phyloP scores from a whole-genome alignment of 1,140 invertebrate species.

The Schlechtendalia chinensis region DNA sequence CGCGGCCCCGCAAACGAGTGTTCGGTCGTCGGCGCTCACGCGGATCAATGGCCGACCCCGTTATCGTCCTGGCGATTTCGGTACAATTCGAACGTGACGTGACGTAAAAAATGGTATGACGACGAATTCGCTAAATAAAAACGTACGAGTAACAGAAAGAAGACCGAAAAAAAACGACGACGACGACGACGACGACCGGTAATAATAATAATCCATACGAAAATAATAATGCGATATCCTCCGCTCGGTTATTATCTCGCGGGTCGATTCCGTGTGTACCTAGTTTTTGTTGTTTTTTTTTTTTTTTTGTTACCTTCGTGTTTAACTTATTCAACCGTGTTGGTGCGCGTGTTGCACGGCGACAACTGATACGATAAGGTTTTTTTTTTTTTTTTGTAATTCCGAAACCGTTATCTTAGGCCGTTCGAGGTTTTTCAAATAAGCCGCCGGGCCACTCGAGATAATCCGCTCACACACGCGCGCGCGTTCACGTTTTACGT shows the following conservation, averaged over 20 bases:
- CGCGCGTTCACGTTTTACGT: neutral
- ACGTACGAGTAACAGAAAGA: too few species aligned
- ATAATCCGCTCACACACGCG: constrained; percentile 25
- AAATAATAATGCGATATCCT: neutral
- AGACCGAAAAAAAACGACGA: too few species aligned
- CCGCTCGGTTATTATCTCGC: constrained; percentile 2
- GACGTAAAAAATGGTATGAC: too few species aligned
- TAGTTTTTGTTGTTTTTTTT: neutral
- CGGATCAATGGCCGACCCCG: too few species aligned
- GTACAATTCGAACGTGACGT: too few species aligned
- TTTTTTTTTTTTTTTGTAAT: too few species aligned
- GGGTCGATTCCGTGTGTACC: constrained; percentile 18
- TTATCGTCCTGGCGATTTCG: too few species aligned
- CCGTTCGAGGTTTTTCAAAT: constrained; percentile 36
- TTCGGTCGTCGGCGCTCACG: too few species aligned
- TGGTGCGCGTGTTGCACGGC: neutral
- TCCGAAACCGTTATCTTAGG: constrained; percentile 31
- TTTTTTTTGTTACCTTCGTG: neutral
- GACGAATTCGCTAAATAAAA: too few species aligned
- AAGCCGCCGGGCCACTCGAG: constrained; percentile 35
- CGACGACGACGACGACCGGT: too few species aligned
- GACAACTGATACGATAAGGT: constrained; percentile 33
- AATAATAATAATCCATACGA: constrained; percentile 1
- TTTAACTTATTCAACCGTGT: constrained; percentile 29
- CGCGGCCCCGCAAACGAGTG: too few species aligned